Evolutionary conservation across 2,888 invertebrate species (phyloP), one percentile per base, ranked within the genome.

Genomic region (Cryptocephalus moraei): DNA sequence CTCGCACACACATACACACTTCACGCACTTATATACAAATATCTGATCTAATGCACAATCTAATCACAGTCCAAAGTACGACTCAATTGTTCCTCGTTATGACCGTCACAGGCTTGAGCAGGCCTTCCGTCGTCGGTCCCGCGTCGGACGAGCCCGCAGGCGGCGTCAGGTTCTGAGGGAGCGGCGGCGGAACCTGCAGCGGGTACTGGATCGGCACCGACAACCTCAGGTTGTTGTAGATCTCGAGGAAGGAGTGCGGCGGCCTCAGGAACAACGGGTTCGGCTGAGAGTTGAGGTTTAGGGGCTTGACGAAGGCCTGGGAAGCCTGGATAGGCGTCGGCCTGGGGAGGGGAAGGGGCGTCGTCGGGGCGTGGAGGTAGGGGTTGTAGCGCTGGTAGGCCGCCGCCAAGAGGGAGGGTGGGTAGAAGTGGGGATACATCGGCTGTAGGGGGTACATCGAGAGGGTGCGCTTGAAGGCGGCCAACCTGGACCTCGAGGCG

Each of bases 401-500:
- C 62, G 86, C 78, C 45, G 84, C 78, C 0, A 77, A 74, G 48
- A 78, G 74, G 36, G 79, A 66, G 9, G 53, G 51, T 3, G 62
- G 56, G 42, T 63, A 62, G 46, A 61, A 63, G 13, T 56, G 55
- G 14, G 57, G 52, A 49, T 73, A 73, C 32, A 66, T 66, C 1
- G 77, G 77, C 39, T 77, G 77, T 49, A 81, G 76, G 63, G 82
- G 76, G 41, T 80, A 73, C 8, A 81, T 74, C 0, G 82, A 79
- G 75, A 51, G 95, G 39, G 87, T 84, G 34, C 91, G 75, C 67
- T 91, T 92, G 66, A 93, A 90, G 4, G 93, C 93, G 0, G 94
- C 93, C 36, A 95, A 68, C 1, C 94, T 75, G 2, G 89, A 90
- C 43, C 94, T 75, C 1, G 92, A 91, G 0, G 92, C 91, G 0